Evolutionary conservation across 2,888 invertebrate genomes (phyloP), one percentile per base, ranked within the genome.

Genomic region (Platerodrilus igneus): DNA sequence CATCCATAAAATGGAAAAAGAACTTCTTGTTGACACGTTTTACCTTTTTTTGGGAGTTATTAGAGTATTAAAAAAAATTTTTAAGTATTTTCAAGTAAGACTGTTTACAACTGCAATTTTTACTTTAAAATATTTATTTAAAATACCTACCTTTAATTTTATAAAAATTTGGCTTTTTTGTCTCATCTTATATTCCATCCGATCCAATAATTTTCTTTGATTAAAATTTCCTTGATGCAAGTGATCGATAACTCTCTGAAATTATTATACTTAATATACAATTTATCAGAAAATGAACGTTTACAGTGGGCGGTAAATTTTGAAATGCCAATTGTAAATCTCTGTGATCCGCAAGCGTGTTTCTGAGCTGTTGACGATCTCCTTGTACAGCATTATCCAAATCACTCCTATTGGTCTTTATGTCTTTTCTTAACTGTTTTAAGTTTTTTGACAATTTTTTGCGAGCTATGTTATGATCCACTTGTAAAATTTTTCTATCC

Each of bases 201-300:
- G 70, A 53, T 82, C 81, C 15, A 80, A 63, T 47, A 76, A 74
- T 56, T 80, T 79, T 27, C 78, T 69, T 54, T 77, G 77, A 32
- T 74, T 72, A 44, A 78, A 78, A 58, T 76, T 79, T 47, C 78
- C 76, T 59, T 81, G 79, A 47, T 75, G 71, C 21, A 82, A 68
- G 45, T 73, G 74, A 31, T 75, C 76, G 39, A 75, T 67, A 13
- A 80, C 75, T 65, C 69, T 74, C 81, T 82, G 59, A 17, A 70
- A 63, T 35, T 36, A 45, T 28, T 13, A 29, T 20, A 23, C 11
- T 21, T 8, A 23, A 9, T 37, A 4, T 7, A 26, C 3, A 8
- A 26, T 18, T 4, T 27, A 19, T 10, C 5, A 8, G 14, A 20
- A 23, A 16, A 21, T 16, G 8, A 26, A 27, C 26, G 35, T 10